Evolutionary conservation across 2,888 invertebrate species (phyloP), one percentile per base, ranked within the genome.

Genomic region (Drosophila neoperkinsi): DNA sequence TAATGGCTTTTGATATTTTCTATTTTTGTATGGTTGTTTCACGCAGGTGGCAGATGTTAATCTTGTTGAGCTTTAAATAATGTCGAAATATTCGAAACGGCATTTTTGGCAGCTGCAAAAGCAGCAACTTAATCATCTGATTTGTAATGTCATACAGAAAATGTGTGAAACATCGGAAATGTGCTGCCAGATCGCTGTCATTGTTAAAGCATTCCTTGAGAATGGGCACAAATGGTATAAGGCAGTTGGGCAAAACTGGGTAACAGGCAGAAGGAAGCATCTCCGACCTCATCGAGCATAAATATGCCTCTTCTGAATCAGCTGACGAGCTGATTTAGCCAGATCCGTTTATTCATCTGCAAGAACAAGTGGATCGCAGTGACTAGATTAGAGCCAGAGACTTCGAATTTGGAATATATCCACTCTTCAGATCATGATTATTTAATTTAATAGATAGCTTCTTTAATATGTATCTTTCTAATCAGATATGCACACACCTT

Each of bases 11-110:
- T 43, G 52, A 46, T 30, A 61, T 41, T 38, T 50, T 16, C 41
- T 18, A 16, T 28, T 30, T 49, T 59, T 36, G 3, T 30, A 5
- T 38, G 25, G 63, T 59, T 58, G 69, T 67, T 70, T 43, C 49
- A 80, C 60, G 69, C 65, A 69, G 71, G 58, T 72, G 66, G 61
- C 79, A 72, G 66, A 79, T 72, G 69, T 75, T 76, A 61, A 59
- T 55, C 62, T 67, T 34, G 30, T 36, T 55, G 41, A 38, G 50
- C 16, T 55, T 60, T 33, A 21, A 50, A 50, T 55, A 43, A 46
- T 57, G 49, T 57, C 28, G 46, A 63, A 51, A 63, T 63, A 63
- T 69, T 67, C 36, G 28, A 78, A 74, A 63, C 67, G 61, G 51
- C 70, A 66, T 25, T 74, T 77, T 69, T 28, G 50, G 46, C 71